These are phyloP conservation scores for Pseudorectes ferrugineus DNA, from an alignment of 2,113 vertebrate genomes.

Conservation along the genomic window DNA sequence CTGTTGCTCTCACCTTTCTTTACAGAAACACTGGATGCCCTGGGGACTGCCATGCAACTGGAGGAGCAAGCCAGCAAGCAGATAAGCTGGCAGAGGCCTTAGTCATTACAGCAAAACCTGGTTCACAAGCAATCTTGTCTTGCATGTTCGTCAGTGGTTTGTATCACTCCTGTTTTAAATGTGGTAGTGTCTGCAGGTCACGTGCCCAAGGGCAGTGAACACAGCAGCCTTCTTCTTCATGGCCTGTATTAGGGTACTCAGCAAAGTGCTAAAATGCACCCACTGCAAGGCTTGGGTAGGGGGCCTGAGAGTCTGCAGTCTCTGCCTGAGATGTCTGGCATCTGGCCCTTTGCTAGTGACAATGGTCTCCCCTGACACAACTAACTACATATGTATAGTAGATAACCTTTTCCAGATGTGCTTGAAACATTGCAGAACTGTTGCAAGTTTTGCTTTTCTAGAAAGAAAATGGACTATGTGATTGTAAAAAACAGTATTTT, in stretches of 20 bases:
- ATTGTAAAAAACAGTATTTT: slow-evolving; percentile 36
- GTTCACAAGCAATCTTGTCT: slow-evolving; percentile 3
- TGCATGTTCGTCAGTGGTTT: neutral
- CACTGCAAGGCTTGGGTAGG: neutral
- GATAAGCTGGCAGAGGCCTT: slow-evolving; percentile 52
- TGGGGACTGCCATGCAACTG: slow-evolving; percentile 71
- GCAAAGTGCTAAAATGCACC: neutral
- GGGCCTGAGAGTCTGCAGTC: neutral
- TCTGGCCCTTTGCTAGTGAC: neutral
- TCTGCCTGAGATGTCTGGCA: neutral
- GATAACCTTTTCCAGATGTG: neutral
- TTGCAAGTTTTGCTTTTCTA: neutral
- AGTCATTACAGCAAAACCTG: slow-evolving; percentile 40
- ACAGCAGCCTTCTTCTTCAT: neutral
- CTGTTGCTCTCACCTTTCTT: neutral
- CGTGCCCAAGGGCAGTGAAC: neutral
- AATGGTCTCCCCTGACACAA: neutral
- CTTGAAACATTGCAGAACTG: neutral
- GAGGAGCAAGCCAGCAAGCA: slow-evolving; percentile 79
- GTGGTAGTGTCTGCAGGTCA: neutral
- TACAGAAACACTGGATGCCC: slow-evolving; percentile 66
- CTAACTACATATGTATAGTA: neutral
- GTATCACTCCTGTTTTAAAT: neutral
- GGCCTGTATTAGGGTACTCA: neutral
- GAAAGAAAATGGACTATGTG: neutral